These are phyloP conservation scores for Patagioenas fasciata DNA, from an alignment of 2,113 vertebrate genomes.

Conservation along the genomic window DNA sequence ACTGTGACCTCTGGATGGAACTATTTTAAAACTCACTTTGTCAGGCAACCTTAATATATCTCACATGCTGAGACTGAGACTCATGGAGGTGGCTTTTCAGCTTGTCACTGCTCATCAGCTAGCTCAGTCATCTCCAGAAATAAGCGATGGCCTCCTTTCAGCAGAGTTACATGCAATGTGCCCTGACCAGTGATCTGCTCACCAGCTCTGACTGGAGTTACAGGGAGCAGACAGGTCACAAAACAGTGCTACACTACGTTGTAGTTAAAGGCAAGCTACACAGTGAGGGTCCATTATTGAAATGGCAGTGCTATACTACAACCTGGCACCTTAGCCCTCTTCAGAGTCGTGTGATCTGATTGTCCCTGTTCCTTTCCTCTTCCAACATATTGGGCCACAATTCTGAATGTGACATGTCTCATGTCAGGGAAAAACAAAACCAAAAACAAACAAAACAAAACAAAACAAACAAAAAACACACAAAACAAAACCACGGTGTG, in stretches of 20 bases:
- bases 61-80: neutral
- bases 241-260: neutral
- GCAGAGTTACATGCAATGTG: neutral
- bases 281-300: neutral
- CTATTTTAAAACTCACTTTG: neutral
- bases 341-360: neutral
- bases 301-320: neutral
- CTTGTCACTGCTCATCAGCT: neutral
- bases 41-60: neutral
- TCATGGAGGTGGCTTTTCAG: neutral
- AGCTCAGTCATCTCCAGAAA: neutral
- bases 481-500: neutral
- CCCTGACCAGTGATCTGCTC: neutral
- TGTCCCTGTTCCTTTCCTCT: neutral
- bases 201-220: neutral
- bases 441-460: too few species aligned
- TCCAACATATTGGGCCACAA: neutral
- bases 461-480: neutral
- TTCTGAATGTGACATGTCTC: neutral
- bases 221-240: neutral
- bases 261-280: neutral
- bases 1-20: neutral
- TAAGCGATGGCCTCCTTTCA: neutral
- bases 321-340: neutral
- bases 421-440: too few species aligned